Percentiles rank a stretch among this genome's conserved stretches.
Evolutionary conservation across 2,888 invertebrate genomes (phyloP).

Genomic region (Crocallis elinguaria): DNA sequence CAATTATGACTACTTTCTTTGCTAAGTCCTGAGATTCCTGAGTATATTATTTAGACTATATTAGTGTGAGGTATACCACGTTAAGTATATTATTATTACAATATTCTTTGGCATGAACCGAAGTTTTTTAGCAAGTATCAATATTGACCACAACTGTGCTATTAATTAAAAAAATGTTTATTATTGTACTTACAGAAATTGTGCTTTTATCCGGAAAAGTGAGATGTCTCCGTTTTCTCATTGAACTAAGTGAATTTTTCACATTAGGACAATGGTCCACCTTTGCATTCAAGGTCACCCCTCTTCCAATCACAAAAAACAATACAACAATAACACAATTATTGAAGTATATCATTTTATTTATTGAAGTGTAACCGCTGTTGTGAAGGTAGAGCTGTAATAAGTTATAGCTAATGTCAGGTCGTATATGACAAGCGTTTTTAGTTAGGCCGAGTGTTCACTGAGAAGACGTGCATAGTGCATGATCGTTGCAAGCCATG

Average conservation of each 20-base stretch:
- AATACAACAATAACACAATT: constrained; percentile 22
- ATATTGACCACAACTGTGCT: too few relatives aligned
- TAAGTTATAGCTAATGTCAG: constrained; percentile 5
- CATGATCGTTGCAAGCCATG: constrained; percentile 8
- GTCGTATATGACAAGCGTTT: constrained; percentile 9
- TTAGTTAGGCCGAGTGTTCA: constrained; percentile 3
- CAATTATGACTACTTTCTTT: too few relatives aligned
- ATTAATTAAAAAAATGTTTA: too few relatives aligned
- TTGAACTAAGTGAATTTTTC: constrained; percentile 41
- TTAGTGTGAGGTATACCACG: too few relatives aligned
- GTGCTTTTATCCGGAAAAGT: constrained; percentile 51
- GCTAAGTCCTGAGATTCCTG: too few relatives aligned
- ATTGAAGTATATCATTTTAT: constrained; percentile 25
- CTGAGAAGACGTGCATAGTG: neutral
- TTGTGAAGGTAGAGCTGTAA: neutral
- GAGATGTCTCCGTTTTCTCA: constrained; percentile 54
- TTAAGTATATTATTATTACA: too few relatives aligned
- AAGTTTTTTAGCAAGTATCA: too few relatives aligned
- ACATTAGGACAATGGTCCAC: constrained; percentile 49
- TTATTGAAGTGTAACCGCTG: constrained; percentile 8
- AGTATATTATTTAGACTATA: too few relatives aligned
- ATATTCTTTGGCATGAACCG: too few relatives aligned
- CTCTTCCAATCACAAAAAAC: constrained; percentile 13
- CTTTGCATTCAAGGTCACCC: constrained; percentile 12
- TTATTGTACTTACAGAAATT: constrained; percentile 49